phyloP scores from a whole-genome alignment of 1,140 invertebrate genomes.

The Dryas iulia region DNA sequence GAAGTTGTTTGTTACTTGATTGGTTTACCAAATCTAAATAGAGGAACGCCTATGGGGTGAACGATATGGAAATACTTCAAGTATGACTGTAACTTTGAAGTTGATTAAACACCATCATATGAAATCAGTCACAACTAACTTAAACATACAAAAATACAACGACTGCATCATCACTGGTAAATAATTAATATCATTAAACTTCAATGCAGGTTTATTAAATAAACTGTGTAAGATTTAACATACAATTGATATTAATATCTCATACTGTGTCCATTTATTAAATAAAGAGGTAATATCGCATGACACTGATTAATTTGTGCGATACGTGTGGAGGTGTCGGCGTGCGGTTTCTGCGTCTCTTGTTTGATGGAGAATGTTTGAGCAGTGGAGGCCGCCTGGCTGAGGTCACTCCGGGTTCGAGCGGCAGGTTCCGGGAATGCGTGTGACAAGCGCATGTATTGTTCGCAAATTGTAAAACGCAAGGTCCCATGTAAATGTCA shows the following conservation, averaged over 20 bases:
- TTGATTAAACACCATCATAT: too few species aligned
- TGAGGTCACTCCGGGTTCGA: slow-evolving; percentile 59
- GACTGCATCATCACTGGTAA: not conserved
- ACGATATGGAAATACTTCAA: too few species aligned
- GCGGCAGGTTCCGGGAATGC: slow-evolving; percentile 63
- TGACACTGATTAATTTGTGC: slow-evolving; percentile 29
- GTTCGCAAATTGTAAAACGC: slow-evolving; percentile 69
- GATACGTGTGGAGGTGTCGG: slow-evolving; percentile 20
- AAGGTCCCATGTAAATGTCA: slow-evolving; percentile 74
- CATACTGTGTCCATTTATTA: slow-evolving; percentile 5
- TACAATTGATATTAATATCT: not conserved
- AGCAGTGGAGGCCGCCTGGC: slow-evolving; percentile 39
- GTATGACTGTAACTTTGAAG: too few species aligned
- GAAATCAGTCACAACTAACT: not conserved
- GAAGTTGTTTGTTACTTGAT: too few species aligned
- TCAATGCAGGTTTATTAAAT: not conserved
- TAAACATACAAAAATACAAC: not conserved
- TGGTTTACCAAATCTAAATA: too few species aligned
- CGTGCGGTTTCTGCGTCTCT: slow-evolving; percentile 27
- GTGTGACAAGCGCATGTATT: slow-evolving; percentile 61
- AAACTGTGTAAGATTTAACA: not conserved
- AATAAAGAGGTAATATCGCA: slow-evolving; percentile 18
- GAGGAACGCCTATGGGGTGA: too few species aligned
- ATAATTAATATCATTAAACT: not conserved
- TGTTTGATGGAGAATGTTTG: slow-evolving; percentile 38